These are phyloP conservation scores for Corythaeola cristata DNA, from an alignment of 2,113 vertebrate genomes.

Conservation along the genomic window DNA sequence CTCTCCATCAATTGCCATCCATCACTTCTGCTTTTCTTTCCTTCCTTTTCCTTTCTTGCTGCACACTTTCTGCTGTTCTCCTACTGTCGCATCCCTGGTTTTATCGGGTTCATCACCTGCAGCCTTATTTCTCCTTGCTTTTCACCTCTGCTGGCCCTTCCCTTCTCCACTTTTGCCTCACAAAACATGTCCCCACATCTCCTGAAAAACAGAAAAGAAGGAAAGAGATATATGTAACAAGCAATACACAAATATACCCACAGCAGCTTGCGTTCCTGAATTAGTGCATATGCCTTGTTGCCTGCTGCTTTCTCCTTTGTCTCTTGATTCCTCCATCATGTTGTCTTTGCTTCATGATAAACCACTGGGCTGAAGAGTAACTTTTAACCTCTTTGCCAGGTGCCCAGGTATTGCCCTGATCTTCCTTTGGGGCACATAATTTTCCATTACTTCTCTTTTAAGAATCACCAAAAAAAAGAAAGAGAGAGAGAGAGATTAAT, in stretches of 20 bases:
- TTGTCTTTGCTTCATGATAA: neutral
- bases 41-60: neutral
- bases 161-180: neutral
- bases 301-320: neutral
- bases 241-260: neutral
- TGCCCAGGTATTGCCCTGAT: neutral
- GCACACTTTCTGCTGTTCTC: neutral
- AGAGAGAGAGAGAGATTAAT: neutral
- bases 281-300: neutral
- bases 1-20: neutral
- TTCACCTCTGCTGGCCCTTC: neutral
- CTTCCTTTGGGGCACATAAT: neutral
- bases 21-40: neutral
- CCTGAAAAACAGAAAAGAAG: neutral
- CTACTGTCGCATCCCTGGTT: neutral
- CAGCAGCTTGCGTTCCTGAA: neutral
- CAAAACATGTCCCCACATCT: neutral
- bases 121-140: neutral
- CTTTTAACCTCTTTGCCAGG: neutral
- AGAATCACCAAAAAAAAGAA: neutral
- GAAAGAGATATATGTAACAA: neutral
- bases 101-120: neutral
- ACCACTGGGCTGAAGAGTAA: neutral
- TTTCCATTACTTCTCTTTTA: neutral
- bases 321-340: neutral